Conservation (phyloP, 2,113 vertebrate species). For the Osmerus mordax region DNA sequence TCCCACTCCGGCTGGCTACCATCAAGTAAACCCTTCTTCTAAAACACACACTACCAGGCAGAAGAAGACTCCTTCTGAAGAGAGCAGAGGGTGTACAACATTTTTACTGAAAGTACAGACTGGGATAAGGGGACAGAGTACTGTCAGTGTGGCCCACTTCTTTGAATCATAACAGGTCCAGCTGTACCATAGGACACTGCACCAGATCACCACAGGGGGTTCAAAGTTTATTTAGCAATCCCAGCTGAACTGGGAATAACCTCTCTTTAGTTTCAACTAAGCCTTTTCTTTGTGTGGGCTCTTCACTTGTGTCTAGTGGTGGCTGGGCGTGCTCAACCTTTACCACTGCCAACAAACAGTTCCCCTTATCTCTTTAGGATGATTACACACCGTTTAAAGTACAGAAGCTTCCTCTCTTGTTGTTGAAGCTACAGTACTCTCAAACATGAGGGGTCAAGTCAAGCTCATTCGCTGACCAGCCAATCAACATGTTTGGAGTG, state of each 20-base stretch:
- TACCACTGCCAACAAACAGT: constrained; percentile 43
- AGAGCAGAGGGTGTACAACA: constrained; percentile 1
- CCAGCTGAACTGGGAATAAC: not conserved
- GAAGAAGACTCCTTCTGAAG: not conserved
- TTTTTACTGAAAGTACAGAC: not conserved
- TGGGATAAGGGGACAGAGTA: constrained; percentile 5
- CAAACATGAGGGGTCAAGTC: constrained; percentile 38
- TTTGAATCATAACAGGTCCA: not conserved
- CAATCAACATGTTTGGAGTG: constrained; percentile 6
- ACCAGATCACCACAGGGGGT: not conserved
- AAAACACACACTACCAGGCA: constrained; percentile 3
- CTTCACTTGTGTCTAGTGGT: too few species aligned
- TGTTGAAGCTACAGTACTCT: not conserved
- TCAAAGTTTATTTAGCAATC: constrained; percentile 23
- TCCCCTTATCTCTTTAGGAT: constrained; percentile 43
- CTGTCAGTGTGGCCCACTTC: constrained; percentile 22
- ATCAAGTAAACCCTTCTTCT: constrained; percentile 23
- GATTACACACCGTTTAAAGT: constrained; percentile 52
- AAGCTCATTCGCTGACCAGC: constrained; percentile 8
- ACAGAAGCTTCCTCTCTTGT: constrained; percentile 22
- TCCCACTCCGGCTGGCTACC: constrained; percentile 15
- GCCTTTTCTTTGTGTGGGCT: too few species aligned
- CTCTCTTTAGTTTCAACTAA: too few species aligned
- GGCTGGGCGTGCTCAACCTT: constrained; percentile 36
- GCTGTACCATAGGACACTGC: not conserved